A percentile compares a stretch with the other conserved stretches of the same genome.
Conservation (phyloP, 1,140 invertebrate genomes). For the Anastrepha obliqua region DNA sequence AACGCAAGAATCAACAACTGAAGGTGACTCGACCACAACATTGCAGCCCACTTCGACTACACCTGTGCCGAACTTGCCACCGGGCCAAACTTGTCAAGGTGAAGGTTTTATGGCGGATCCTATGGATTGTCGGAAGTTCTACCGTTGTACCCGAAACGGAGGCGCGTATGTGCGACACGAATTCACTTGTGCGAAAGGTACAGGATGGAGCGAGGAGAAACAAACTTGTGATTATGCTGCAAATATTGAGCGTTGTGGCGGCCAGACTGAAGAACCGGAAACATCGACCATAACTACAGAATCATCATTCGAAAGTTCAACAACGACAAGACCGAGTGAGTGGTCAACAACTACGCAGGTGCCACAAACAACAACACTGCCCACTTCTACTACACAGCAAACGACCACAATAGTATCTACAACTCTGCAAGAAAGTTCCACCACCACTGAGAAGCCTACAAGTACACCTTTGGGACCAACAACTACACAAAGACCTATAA, state of each 20-base stretch:
- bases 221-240: slow-evolving; percentile 71
- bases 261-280: slow-evolving; percentile 58
- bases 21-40: slow-evolving; percentile 60
- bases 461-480: slow-evolving; percentile 56
- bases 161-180: slow-evolving; percentile 72
- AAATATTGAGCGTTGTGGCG: slow-evolving; percentile 61
- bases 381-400: background rate
- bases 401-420: background rate
- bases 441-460: slow-evolving; percentile 58
- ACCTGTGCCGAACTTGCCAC: slow-evolving; percentile 61
- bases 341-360: background rate
- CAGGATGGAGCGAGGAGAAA: slow-evolving; percentile 74
- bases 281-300: slow-evolving; percentile 56
- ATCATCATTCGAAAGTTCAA: slow-evolving; percentile 40
- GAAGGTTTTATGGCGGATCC: slow-evolving; percentile 83
- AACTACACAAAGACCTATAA: slow-evolving; percentile 57
- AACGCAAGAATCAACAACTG: slow-evolving; percentile 57
- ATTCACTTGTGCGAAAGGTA: slow-evolving; percentile 74
- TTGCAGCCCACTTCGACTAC: slow-evolving; percentile 59
- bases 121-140: slow-evolving; percentile 77
- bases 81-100: slow-evolving; percentile 70
- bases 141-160: slow-evolving; percentile 76
- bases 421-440: background rate
- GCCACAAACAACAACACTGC: slow-evolving; percentile 29
- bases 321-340: background rate